phyloP scores from a whole-genome alignment of 1,140 invertebrate species.

The Drosophila fuyamai region DNA sequence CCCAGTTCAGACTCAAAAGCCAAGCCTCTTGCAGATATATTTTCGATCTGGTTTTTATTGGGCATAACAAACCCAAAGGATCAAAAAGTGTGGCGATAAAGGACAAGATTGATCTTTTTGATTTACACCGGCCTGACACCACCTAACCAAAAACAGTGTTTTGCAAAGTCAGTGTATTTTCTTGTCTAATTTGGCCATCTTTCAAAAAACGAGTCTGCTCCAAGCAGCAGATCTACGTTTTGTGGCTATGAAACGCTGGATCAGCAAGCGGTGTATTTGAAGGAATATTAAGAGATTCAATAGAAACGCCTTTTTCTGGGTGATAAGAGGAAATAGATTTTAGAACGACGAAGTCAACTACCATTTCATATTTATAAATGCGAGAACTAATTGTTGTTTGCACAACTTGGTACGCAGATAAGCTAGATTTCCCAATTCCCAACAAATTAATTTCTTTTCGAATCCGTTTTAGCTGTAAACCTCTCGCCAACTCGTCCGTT shows the following conservation, averaged over 20 bases:
- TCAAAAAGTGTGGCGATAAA: too few relatives aligned
- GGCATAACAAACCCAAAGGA: too few relatives aligned
- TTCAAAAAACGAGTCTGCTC: not conserved
- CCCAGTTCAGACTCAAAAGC: too few relatives aligned
- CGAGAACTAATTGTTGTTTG: conserved; percentile 2
- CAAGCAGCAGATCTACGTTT: not conserved
- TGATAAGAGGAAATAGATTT: conserved; percentile 5
- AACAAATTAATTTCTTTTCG: conserved; percentile 1
- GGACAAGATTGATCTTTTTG: too few relatives aligned
- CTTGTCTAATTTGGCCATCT: not conserved
- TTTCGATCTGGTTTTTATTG: too few relatives aligned
- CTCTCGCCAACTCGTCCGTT: not conserved
- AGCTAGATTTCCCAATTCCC: not conserved
- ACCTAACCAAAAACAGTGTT: too few relatives aligned
- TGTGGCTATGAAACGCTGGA: not conserved
- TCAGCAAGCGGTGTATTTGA: not conserved
- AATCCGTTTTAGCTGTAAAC: conserved; percentile 1
- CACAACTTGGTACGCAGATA: conserved; percentile 4
- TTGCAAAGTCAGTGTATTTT: too few relatives aligned
- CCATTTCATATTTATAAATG: not conserved
- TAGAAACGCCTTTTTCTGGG: conserved; percentile 1
- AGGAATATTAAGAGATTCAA: not conserved
- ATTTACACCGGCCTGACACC: too few relatives aligned
- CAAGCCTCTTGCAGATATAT: too few relatives aligned
- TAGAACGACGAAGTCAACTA: not conserved